Base-by-base conservation (phyloP, 2,888 invertebrate species). In the Pseudoips prasinana region DNA sequence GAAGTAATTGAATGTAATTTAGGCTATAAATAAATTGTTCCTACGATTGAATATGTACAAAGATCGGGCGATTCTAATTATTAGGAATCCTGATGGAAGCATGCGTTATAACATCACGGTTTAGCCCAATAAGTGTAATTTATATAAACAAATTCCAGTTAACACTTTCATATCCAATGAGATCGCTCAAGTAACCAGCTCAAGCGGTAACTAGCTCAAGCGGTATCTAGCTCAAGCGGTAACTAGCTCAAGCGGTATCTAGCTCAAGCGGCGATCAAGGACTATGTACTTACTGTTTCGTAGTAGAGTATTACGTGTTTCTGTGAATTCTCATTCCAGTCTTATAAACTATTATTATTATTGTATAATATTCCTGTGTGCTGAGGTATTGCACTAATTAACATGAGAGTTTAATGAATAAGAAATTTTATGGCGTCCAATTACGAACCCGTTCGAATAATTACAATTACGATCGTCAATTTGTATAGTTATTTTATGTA, bases 11-110 rank as follows among this genome's bases (percentile, higher is more conserved):
- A 32, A 46, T 39, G 25, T 43, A 47, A 39, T 38, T 39, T 58
- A 65, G 56, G 50, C 33, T 55, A 49, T 54, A 39, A 58, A 54
- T 54, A 39, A 51, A 54, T 59, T 49, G 72, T 74, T 74, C 73
- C 73, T 73, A 72, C 52, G 45, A 43, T 52, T 42, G 47, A 54
- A 57, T 49, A 51, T 59, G 63, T 68, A 62, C 58, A 59, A 63
- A 57, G 45, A 61, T 63, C 20, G 7, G 2, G n/a, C 20, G n/a
- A 14, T 14, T 68, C 64, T 65, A 57, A 39, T 51, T 50, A 46
- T 54, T 37, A 43, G 43, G 43, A 33, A 53, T 46, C 45, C 54
- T 46, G 50, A 29, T 32, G 35, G 25, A 35, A 33, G 46, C 43
- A 40, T 44, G 46, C 37, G 33, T 32, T 29, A 18, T 25, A 35